Percentiles rank a stretch among this genome's conserved stretches.
Conservation (phyloP, 2,888 invertebrate genomes). For the Caenorhabditis panamensis region DNA sequence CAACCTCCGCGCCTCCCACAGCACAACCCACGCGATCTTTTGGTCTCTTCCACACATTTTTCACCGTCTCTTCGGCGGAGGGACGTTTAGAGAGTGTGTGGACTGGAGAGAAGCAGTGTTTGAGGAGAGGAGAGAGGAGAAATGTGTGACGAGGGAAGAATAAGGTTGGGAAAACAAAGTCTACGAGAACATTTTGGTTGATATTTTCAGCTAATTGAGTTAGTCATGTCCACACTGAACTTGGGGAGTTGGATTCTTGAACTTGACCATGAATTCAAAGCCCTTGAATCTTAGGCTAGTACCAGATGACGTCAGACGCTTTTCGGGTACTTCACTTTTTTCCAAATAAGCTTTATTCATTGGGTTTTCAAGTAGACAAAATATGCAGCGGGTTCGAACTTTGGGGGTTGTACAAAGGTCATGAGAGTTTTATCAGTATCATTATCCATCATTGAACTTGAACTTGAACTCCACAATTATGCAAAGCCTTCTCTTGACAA, state of each 20-base stretch:
- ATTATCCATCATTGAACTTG: conserved; percentile 27
- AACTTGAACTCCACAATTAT: conserved; percentile 42
- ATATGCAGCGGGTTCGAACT: neutral
- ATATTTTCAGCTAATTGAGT: no score
- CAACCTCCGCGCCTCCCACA: conserved; percentile 12
- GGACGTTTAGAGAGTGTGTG: neutral
- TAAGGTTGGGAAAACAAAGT: neutral
- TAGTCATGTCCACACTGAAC: no score
- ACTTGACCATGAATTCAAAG: no score
- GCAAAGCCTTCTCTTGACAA: conserved; percentile 42
- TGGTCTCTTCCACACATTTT: neutral
- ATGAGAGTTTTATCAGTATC: neutral
- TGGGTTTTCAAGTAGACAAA: no score
- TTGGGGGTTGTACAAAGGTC: neutral
- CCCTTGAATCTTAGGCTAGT: no score
- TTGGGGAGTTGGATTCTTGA: no score
- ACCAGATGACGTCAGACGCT: no score
- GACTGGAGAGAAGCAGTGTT: neutral
- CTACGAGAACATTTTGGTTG: no score
- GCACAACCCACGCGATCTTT: conserved; percentile 30
- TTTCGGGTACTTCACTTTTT: no score
- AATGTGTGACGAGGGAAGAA: neutral
- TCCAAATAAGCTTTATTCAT: no score
- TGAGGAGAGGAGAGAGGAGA: neutral
- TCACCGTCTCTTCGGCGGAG: neutral